Percentiles rank a stretch among this genome's conserved stretches.
Evolutionary conservation across 1,140 invertebrate species (phyloP).

Genomic region (Pogonognathellus flavescens): DNA sequence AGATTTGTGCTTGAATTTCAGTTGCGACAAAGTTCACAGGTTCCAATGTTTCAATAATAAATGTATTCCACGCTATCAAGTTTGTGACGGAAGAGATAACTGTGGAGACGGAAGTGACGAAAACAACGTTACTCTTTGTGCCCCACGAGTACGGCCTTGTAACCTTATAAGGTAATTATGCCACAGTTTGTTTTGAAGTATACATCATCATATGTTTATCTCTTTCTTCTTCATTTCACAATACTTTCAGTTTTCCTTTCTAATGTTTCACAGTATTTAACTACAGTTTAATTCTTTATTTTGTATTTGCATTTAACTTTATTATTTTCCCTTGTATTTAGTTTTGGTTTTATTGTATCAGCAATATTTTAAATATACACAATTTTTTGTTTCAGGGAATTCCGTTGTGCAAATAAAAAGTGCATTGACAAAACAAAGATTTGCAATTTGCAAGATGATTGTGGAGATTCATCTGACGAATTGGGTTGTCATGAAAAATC

Average conservation of each 20-base stretch:
- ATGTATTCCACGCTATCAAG: conserved; percentile 86
- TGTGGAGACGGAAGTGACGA: conserved; percentile 91
- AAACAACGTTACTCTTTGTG: conserved; percentile 90
- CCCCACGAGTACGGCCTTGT: conserved; percentile 79
- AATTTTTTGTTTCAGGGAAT: conserved; percentile 69
- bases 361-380: too few species aligned
- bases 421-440: conserved; percentile 86
- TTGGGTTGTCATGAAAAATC: conserved; percentile 83
- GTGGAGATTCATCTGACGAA: conserved; percentile 73
- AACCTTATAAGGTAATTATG: conserved; percentile 73
- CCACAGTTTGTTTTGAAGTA: too few species aligned
- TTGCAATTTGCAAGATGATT: conserved; percentile 82
- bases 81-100: conserved; percentile 89
- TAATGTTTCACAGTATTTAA: too few species aligned
- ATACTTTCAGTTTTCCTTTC: too few species aligned
- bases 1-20: conserved; percentile 83
- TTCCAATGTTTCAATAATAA: conserved; percentile 92
- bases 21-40: conserved; percentile 82
- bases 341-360: too few species aligned
- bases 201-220: too few species aligned
- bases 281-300: too few species aligned
- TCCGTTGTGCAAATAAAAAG: conserved; percentile 91
- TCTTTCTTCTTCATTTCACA: too few species aligned
- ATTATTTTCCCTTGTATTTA: too few species aligned
- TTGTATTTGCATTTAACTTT: too few species aligned